Percentiles rank a stretch among this genome's conserved stretches.
Conservation (phyloP, 92 coral and sea anemone genomes). For the Parazoanthus swiftii region DNA sequence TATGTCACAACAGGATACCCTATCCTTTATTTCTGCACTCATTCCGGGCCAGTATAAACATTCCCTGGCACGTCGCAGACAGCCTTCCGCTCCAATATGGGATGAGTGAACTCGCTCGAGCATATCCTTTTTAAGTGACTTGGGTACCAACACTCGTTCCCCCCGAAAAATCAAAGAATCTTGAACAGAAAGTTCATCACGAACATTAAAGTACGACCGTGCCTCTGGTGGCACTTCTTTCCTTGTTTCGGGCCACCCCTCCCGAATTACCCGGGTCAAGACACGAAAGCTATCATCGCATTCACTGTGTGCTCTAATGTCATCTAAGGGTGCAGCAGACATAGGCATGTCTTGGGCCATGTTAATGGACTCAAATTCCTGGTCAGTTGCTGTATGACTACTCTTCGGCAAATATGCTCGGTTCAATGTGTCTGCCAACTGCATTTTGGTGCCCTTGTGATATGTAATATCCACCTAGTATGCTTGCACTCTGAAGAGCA, state of each 20-base stretch:
- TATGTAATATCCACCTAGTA: neutral
- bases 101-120: constrained; percentile 44
- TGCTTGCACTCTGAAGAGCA: constrained; percentile 8
- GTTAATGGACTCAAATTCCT: neutral
- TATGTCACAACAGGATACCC: constrained; percentile 28
- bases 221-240: constrained; percentile 34
- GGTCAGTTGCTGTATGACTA: neutral
- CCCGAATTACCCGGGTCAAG: constrained; percentile 27
- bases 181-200: constrained; percentile 47
- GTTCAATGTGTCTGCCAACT: constrained; percentile 44
- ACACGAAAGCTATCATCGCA: constrained; percentile 32
- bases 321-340: constrained; percentile 40
- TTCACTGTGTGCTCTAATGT: constrained; percentile 39
- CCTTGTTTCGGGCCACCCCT: constrained; percentile 51
- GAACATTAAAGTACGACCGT: constrained; percentile 40
- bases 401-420: constrained; percentile 34
- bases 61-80: constrained; percentile 44
- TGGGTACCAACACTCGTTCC: constrained; percentile 42
- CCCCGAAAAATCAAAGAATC: constrained; percentile 45
- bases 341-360: constrained; percentile 41
- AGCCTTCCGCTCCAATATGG: constrained; percentile 53
- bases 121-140: constrained; percentile 48
- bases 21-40: constrained; percentile 39
- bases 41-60: constrained; percentile 32
- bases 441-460: constrained; percentile 18